A percentile compares a stretch with the other conserved stretches of the same genome.
These are phyloP conservation scores for Lissonota sp. DNA, from an alignment of 2,888 invertebrate genomes.

Conservation along the genomic window DNA sequence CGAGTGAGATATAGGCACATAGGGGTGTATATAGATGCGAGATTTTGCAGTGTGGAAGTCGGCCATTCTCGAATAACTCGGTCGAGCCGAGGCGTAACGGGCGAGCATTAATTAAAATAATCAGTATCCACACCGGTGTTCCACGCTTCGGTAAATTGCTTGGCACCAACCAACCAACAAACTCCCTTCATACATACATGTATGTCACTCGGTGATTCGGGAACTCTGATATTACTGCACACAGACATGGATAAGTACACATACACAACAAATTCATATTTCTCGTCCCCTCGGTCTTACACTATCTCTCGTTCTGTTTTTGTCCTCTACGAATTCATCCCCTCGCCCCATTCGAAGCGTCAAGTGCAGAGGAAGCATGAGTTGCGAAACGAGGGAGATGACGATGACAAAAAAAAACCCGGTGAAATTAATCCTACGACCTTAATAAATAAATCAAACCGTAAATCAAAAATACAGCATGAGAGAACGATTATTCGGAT, in stretches of 20 bases:
- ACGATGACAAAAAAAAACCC: conserved; percentile 8
- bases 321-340: conserved; percentile 7
- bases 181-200: conserved; percentile 56
- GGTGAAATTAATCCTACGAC: conserved; percentile 21
- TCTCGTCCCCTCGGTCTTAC: neutral
- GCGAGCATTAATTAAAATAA: conserved; percentile 79
- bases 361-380: neutral
- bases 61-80: conserved; percentile 73
- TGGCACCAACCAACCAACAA: conserved; percentile 73
- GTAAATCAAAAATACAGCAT: conserved; percentile 12
- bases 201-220: conserved; percentile 29
- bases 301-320: neutral
- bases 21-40: conserved; percentile 25
- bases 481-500: neutral
- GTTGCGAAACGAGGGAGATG: neutral
- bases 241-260: neutral
- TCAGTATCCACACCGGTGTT: conserved; percentile 74
- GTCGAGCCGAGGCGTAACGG: conserved; percentile 75
- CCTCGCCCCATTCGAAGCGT: neutral
- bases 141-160: conserved; percentile 79
- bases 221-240: conserved; percentile 40
- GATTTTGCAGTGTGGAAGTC: conserved; percentile 52
- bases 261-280: neutral
- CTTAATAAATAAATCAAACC: conserved; percentile 35
- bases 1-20: neutral